Percentiles rank a stretch among this genome's conserved stretches.
Evolutionary conservation across 2,888 invertebrate species (phyloP).

Genomic region (Athetis lepigone): DNA sequence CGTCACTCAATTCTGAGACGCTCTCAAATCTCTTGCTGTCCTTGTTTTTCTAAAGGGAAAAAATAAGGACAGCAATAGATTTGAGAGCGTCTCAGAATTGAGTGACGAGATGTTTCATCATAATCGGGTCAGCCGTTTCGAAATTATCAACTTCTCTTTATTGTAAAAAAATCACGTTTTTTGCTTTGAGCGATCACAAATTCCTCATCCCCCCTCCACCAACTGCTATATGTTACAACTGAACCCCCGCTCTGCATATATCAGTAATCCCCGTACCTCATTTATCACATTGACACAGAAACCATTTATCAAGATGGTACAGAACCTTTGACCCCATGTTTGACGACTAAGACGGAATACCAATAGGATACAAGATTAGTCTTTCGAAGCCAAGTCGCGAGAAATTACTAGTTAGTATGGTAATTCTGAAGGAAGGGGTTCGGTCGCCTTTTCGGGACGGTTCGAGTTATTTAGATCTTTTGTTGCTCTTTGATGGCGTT

Average conservation of each 20-base stretch:
- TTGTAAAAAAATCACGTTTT: too few species aligned
- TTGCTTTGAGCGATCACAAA: too few species aligned
- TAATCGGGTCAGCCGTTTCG: too few species aligned
- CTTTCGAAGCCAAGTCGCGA: constrained; percentile 27
- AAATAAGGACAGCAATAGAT: too few species aligned
- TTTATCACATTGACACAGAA: constrained; percentile 38
- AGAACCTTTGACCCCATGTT: constrained; percentile 36
- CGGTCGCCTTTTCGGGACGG: constrained; percentile 4
- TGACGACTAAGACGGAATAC: constrained; percentile 53
- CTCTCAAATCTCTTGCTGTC: too few species aligned
- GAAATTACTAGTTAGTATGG: constrained; percentile 55
- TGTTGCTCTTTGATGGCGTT: not conserved
- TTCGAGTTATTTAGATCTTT: constrained; percentile 11
- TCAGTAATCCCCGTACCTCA: constrained; percentile 29
- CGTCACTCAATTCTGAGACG: too few species aligned
- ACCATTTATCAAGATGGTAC: constrained; percentile 49
- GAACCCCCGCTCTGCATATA: constrained; percentile 25
- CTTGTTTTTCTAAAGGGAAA: too few species aligned
- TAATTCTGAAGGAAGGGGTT: constrained; percentile 52
- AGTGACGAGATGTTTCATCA: too few species aligned
- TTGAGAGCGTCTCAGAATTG: too few species aligned
- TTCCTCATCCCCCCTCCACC: too few species aligned
- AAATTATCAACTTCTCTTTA: too few species aligned
- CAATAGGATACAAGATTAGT: constrained; percentile 51
- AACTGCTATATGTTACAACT: constrained; percentile 21